Conservation (phyloP, 2,888 invertebrate genomes). For the Lissonota sp. region DNA sequence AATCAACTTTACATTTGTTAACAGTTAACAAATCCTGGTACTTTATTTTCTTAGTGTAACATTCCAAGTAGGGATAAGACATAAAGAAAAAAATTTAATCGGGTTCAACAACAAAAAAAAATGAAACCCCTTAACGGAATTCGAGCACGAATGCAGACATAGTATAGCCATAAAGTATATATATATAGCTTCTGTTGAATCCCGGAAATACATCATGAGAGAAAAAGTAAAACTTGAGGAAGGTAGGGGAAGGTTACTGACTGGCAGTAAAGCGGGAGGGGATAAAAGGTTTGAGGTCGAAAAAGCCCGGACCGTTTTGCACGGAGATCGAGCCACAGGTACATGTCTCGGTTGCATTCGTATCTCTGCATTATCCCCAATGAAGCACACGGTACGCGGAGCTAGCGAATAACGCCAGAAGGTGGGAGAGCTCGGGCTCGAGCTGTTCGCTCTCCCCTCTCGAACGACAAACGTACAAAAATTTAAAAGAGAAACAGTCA, state of each 20-base stretch:
- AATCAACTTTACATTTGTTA: too few species aligned
- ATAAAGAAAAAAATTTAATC: not conserved
- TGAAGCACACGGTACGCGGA: conserved; percentile 5
- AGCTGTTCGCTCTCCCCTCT: conserved; percentile 1
- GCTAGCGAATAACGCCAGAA: conserved; percentile 29
- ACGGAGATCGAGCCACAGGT: conserved; percentile 14
- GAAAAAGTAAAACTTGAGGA: not conserved
- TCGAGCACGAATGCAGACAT: conserved; percentile 1
- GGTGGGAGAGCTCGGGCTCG: not conserved
- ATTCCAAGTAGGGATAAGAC: not conserved
- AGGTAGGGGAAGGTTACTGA: conserved; percentile 27
- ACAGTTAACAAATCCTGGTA: too few species aligned
- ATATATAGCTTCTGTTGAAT: not conserved
- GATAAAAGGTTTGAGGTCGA: conserved; percentile 36
- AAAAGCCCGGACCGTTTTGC: conserved; percentile 19
- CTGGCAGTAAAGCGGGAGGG: conserved; percentile 24
- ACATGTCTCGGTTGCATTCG: not conserved
- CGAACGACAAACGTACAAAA: conserved; percentile 17
- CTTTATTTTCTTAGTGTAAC: too few species aligned
- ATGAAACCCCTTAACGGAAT: not conserved
- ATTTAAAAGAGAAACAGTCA: not conserved
- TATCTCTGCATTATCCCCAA: conserved; percentile 10
- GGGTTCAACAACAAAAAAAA: not conserved
- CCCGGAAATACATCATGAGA: conserved; percentile 7
- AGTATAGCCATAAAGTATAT: conserved; percentile 2